These are phyloP conservation scores for Hypolimnas misippus DNA, from an alignment of 2,888 invertebrate genomes.

Conservation along the genomic window DNA sequence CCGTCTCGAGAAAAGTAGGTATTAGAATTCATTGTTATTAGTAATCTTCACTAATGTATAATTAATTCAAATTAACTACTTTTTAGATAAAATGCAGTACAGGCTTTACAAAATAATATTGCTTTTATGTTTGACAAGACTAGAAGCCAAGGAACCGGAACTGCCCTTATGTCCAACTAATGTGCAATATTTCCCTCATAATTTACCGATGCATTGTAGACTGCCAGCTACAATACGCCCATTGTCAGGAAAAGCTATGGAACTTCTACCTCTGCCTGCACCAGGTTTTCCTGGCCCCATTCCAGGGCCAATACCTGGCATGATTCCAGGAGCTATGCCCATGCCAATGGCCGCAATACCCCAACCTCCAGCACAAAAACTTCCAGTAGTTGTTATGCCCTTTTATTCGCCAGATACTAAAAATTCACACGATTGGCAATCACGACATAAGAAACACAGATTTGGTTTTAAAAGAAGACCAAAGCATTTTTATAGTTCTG, in stretches of 20 bases:
- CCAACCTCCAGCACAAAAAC: constrained; percentile 58
- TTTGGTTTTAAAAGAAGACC: constrained; percentile 38
- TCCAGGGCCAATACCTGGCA: constrained; percentile 43
- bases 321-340: constrained; percentile 45
- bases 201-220: constrained; percentile 76
- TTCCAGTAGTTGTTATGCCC: constrained; percentile 78
- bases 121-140: constrained; percentile 42
- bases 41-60: no score
- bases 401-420: constrained; percentile 71
- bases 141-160: constrained; percentile 53
- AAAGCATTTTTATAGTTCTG: constrained; percentile 37
- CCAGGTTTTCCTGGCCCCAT: constrained; percentile 40
- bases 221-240: constrained; percentile 58
- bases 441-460: constrained; percentile 42
- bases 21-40: neutral
- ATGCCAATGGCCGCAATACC: constrained; percentile 45
- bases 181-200: constrained; percentile 68
- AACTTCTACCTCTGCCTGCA: constrained; percentile 43
- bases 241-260: constrained; percentile 49
- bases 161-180: constrained; percentile 70
- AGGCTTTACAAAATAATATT: constrained; percentile 39
- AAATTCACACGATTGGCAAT: constrained; percentile 41
- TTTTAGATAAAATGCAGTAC: constrained; percentile 54
- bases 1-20: neutral
- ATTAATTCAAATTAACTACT: no score